A percentile compares a stretch with the other conserved stretches of the same genome.
phyloP scores from a whole-genome alignment of 2,797 vertebrate genomes.

The Coregonus sp. region DNA sequence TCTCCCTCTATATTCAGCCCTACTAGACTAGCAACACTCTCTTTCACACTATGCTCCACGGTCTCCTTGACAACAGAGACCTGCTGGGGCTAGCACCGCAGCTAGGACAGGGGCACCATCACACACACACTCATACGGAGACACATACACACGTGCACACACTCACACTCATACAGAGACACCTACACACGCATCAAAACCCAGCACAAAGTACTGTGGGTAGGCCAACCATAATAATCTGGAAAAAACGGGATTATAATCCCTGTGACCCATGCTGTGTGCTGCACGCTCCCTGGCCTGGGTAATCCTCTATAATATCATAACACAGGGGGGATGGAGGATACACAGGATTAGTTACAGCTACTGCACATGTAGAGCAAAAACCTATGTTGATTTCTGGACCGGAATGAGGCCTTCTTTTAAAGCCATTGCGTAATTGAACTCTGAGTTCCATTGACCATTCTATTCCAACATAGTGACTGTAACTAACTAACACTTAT shows the following conservation, averaged over 20 bases:
- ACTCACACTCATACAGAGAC: no score
- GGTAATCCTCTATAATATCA: not conserved
- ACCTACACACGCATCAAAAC: not conserved
- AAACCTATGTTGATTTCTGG: not conserved
- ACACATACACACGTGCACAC: constrained; percentile 12
- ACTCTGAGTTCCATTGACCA: no score
- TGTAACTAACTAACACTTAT: no score
- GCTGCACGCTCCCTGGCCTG: not conserved
- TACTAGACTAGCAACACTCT: no score
- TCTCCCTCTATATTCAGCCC: no score
- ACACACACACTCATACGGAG: constrained; percentile 14
- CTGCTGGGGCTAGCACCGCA: constrained; percentile 19
- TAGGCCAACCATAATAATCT: not conserved
- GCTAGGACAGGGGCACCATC: constrained; percentile 2
- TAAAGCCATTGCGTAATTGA: not conserved
- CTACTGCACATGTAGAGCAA: no score
- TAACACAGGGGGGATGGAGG: not conserved
- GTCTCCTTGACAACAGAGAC: constrained; percentile 23
- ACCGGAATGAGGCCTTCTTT: not conserved
- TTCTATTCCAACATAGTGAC: not conserved
- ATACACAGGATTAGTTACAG: no score
- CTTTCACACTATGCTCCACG: constrained; percentile 8
- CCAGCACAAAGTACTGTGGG: not conserved
- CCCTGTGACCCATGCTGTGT: not conserved
- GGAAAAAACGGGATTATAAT: not conserved